Conservation (phyloP, 2,113 vertebrate genomes). For the Muntiacus reevesi region DNA sequence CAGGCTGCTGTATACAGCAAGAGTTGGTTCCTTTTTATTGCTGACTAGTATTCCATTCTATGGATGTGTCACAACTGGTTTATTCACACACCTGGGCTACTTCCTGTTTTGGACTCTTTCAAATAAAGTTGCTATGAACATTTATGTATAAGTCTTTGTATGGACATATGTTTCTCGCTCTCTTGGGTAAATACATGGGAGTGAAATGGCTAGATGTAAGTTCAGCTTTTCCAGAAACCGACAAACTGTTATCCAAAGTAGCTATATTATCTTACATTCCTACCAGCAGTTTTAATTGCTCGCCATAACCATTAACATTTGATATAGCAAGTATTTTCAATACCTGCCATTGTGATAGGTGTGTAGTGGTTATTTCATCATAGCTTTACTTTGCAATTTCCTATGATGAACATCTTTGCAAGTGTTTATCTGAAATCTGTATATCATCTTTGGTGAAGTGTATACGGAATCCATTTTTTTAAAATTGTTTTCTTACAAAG, state of each 20-base stretch:
- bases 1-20: neutral
- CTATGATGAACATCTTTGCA: neutral
- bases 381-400: neutral
- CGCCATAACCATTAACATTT: neutral
- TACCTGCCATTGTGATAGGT: neutral
- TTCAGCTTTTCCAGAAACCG: neutral
- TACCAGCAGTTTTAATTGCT: neutral
- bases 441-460: neutral
- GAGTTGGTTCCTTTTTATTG: neutral
- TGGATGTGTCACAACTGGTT: neutral
- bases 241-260: neutral
- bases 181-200: neutral
- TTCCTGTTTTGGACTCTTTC: neutral
- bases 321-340: neutral
- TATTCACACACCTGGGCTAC: neutral
- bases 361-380: neutral
- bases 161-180: neutral
- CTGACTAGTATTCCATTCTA: neutral
- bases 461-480: neutral
- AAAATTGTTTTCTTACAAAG: neutral
- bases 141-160: neutral
- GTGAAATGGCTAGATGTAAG: neutral
- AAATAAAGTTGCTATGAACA: neutral
- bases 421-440: neutral
- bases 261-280: neutral